Percentiles rank a stretch among this genome's conserved stretches.
These are phyloP conservation scores for Garra rufa DNA, from an alignment of 2,113 vertebrate species.

Conservation along the genomic window DNA sequence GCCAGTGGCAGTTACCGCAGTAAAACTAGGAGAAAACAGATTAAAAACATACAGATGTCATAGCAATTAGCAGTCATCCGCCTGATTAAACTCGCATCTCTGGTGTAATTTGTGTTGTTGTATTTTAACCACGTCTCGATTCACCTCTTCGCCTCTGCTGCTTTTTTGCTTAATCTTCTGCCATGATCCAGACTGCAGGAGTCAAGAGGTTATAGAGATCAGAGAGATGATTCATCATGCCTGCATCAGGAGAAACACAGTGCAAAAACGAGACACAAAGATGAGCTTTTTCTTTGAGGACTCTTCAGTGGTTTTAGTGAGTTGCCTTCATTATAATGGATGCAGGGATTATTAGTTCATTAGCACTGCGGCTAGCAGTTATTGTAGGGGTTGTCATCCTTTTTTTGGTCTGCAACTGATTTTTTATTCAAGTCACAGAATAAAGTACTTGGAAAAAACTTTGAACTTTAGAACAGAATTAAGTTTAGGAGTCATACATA, in stretches of 20 bases:
- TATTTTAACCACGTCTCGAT: conserved; percentile 30
- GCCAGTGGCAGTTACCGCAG: not conserved
- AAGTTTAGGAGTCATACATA: not conserved
- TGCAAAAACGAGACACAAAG: conserved; percentile 20
- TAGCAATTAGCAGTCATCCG: conserved; percentile 6
- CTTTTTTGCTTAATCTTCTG: conserved; percentile 21
- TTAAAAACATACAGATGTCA: conserved; percentile 16
- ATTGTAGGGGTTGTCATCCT: not conserved
- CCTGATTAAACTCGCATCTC: conserved; percentile 22
- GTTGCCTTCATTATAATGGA: not conserved
- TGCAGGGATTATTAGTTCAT: not conserved
- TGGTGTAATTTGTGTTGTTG: conserved; percentile 16
- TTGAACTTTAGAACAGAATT: not conserved
- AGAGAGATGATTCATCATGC: conserved; percentile 33
- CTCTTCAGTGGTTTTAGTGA: not conserved
- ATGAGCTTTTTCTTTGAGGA: conserved; percentile 26
- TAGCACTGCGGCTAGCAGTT: not conserved
- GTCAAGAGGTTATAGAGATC: conserved; percentile 35
- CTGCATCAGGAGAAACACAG: conserved; percentile 22
- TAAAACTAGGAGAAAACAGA: conserved; percentile 21
- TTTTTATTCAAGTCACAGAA: not conserved
- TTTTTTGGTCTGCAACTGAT: not conserved
- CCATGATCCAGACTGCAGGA: conserved; percentile 33
- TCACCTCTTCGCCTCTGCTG: conserved; percentile 29
- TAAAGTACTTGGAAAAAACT: not conserved